Percentiles rank a stretch among this genome's conserved stretches.
phyloP scores from a whole-genome alignment of 2,888 invertebrate genomes.

The Cancer borealis region DNA sequence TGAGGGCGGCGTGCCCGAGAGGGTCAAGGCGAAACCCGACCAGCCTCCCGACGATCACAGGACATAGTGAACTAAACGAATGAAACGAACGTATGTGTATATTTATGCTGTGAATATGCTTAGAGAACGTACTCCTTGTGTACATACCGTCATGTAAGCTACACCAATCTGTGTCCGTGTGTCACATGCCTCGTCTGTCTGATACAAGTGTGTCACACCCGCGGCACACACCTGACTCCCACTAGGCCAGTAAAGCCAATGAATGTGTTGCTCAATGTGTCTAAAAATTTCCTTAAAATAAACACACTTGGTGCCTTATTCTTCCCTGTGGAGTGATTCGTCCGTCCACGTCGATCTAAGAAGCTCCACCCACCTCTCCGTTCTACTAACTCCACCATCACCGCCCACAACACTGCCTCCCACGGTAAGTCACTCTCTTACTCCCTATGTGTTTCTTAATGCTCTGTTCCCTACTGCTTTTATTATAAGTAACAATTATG shows the following conservation, averaged over 20 bases:
- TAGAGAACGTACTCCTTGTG: conserved; percentile 60
- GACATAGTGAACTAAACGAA: conserved; percentile 69
- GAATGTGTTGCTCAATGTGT: not conserved
- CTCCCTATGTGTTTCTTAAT: not conserved
- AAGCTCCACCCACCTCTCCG: not conserved
- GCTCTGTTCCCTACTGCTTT: not conserved
- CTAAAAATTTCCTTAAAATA: not conserved
- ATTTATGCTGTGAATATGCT: conserved; percentile 72
- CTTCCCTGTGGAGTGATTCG: conserved; percentile 44
- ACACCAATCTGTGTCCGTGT: conserved; percentile 63
- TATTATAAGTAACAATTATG: not conserved
- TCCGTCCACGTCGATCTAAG: conserved; percentile 41
- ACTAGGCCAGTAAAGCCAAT: conserved; percentile 3
- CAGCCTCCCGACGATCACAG: conserved; percentile 51
- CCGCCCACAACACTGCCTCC: not conserved
- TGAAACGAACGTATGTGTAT: conserved; percentile 56
- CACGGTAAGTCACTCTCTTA: conserved; percentile 12
- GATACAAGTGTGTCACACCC: conserved; percentile 37
- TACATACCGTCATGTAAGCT: conserved; percentile 70
- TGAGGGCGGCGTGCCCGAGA: conserved; percentile 70
- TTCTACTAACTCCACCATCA: not conserved
- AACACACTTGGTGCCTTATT: conserved; percentile 50
- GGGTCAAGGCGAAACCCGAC: conserved; percentile 47
- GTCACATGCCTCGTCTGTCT: conserved; percentile 22
- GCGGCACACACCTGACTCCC: conserved; percentile 48